Conservation (phyloP, 2,888 invertebrate genomes). For the Tiliacea aurago region DNA sequence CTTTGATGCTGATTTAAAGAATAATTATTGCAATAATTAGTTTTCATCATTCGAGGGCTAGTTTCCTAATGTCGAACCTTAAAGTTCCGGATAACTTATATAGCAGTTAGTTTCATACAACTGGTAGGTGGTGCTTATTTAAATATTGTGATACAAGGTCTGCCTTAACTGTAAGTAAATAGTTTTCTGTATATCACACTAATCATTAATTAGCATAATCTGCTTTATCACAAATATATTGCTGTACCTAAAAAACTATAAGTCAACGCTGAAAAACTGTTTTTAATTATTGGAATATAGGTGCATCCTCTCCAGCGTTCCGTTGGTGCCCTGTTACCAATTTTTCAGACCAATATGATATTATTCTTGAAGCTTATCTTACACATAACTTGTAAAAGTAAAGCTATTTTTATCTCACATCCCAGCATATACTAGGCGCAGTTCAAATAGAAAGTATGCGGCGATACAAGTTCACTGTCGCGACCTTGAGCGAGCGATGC, state of each 20-base stretch:
- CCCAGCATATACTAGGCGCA: constrained; percentile 50
- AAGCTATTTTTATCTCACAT: constrained; percentile 12
- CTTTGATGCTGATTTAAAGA: background rate
- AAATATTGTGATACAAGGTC: background rate
- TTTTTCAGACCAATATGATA: background rate
- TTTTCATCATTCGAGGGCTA: background rate
- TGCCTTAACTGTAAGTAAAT: background rate
- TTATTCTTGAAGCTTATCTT: background rate
- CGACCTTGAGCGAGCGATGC: constrained; percentile 77
- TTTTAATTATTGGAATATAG: background rate
- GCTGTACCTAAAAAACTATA: background rate
- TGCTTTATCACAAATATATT: background rate
- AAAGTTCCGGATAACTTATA: background rate
- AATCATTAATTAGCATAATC: background rate
- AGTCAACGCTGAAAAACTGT: background rate
- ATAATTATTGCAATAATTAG: background rate
- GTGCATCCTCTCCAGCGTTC: no score
- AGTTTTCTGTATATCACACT: background rate
- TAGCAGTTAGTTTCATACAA: background rate
- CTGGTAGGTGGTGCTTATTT: background rate
- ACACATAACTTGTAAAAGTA: background rate
- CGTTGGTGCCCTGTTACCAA: background rate
- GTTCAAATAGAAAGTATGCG: constrained; percentile 85
- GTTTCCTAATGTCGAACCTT: background rate
- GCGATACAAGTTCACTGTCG: constrained; percentile 77